phyloP scores from a whole-genome alignment of 2,888 invertebrate species.

The Agriopis leucophaearia region DNA sequence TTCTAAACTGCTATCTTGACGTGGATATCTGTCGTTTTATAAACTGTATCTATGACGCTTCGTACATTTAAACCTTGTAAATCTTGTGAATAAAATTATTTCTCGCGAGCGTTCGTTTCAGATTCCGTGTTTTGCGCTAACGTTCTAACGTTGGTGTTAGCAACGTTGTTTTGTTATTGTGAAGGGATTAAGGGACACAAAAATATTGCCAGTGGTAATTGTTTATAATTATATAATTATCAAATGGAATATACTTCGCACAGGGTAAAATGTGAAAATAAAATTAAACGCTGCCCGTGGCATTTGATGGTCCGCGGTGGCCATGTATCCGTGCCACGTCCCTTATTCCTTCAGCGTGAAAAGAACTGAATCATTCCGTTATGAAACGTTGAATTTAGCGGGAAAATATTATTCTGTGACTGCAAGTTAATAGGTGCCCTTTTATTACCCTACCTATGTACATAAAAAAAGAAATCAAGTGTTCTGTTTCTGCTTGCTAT shows the following conservation, averaged over 20 bases:
- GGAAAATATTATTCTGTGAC: conserved; percentile 66
- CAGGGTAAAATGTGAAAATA: conserved; percentile 79
- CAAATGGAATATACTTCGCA: conserved; percentile 79
- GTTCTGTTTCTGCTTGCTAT: neutral
- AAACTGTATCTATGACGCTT: conserved; percentile 69
- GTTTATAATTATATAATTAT: conserved; percentile 71
- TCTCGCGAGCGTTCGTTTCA: conserved; percentile 58
- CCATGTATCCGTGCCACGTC: conserved; percentile 75
- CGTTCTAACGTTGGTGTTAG: conserved; percentile 67
- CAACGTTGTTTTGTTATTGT: conserved; percentile 72
- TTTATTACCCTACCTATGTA: conserved; percentile 9
- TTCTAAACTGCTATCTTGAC: conserved; percentile 78
- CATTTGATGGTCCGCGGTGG: conserved; percentile 55
- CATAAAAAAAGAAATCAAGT: neutral
- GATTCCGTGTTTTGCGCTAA: conserved; percentile 59
- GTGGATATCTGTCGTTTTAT: conserved; percentile 67
- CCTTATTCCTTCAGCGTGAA: conserved; percentile 78
- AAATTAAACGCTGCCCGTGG: conserved; percentile 65
- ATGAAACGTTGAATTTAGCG: conserved; percentile 72
- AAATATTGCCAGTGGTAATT: conserved; percentile 74
- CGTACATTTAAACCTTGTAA: conserved; percentile 52
- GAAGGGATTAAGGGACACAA: conserved; percentile 80
- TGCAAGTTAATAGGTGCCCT: conserved; percentile 70
- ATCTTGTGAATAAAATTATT: conserved; percentile 63
- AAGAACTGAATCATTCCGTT: conserved; percentile 80